Conservation (phyloP, 2,797 vertebrate species). For the Momotus momota region DNA sequence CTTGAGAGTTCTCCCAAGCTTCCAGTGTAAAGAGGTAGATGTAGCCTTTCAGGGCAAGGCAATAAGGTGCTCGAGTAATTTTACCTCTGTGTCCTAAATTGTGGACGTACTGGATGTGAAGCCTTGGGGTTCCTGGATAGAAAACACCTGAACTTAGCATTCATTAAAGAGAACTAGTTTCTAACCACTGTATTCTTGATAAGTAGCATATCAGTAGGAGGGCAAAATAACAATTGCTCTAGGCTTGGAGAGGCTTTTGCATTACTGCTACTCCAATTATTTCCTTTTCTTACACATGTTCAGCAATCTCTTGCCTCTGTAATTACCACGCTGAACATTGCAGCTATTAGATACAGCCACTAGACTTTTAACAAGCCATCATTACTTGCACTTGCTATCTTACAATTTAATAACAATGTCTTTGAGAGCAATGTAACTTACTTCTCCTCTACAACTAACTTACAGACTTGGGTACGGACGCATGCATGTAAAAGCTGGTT, state of each 20-base stretch:
- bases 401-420: background rate
- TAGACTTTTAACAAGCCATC: constrained; percentile 49
- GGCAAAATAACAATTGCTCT: constrained; percentile 53
- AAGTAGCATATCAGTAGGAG: constrained; percentile 40
- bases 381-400: constrained; percentile 4
- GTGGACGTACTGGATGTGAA: background rate
- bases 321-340: constrained; percentile 39
- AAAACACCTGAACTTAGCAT: background rate
- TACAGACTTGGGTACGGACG: background rate
- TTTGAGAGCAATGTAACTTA: background rate
- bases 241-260: constrained; percentile 34
- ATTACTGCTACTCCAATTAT: constrained; percentile 61
- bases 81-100: background rate
- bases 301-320: constrained; percentile 52
- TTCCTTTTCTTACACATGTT: constrained; percentile 48
- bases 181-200: background rate
- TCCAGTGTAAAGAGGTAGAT: background rate
- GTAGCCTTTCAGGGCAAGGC: background rate
- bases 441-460: background rate
- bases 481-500: rapidly evolving
- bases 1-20: background rate
- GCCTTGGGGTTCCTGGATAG: background rate
- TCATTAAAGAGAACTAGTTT: background rate
- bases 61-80: background rate
- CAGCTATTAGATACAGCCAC: constrained; percentile 43